phyloP scores from a whole-genome alignment of 1,140 invertebrate genomes.

The Drosophila fuyamai region DNA sequence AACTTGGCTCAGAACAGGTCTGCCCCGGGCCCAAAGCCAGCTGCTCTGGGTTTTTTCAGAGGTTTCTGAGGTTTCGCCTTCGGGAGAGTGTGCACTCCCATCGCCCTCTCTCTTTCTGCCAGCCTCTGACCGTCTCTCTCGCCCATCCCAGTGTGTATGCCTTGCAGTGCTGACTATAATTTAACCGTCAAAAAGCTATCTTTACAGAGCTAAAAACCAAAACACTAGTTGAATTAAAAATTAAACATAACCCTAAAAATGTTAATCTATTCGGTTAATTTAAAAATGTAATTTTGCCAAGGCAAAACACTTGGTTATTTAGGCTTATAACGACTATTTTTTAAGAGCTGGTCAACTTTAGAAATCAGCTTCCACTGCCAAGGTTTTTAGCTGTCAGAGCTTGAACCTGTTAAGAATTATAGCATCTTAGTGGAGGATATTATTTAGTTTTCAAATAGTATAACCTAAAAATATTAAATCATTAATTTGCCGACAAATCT shows the following conservation, averaged over 20 bases:
- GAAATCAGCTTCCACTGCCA: neutral
- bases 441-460: too few species aligned
- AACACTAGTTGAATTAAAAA: neutral
- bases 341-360: neutral
- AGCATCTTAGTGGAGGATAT: too few species aligned
- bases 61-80: constrained; percentile 28
- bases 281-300: too few species aligned
- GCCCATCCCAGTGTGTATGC: constrained; percentile 53
- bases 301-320: too few species aligned
- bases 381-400: too few species aligned
- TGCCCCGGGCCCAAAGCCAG: constrained; percentile 34
- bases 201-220: neutral
- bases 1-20: constrained; percentile 79
- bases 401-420: constrained; percentile 1
- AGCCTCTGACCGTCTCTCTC: constrained; percentile 8
- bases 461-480: too few species aligned
- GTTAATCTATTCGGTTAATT: too few species aligned
- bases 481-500: too few species aligned
- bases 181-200: neutral
- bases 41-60: constrained; percentile 18
- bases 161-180: constrained; percentile 40
- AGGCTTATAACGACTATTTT: neutral
- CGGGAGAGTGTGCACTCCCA: constrained; percentile 44
- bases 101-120: constrained; percentile 23
- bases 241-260: neutral